Conservation (phyloP, 2,888 invertebrate species). For the Parapristionchus giblindavisi region DNA sequence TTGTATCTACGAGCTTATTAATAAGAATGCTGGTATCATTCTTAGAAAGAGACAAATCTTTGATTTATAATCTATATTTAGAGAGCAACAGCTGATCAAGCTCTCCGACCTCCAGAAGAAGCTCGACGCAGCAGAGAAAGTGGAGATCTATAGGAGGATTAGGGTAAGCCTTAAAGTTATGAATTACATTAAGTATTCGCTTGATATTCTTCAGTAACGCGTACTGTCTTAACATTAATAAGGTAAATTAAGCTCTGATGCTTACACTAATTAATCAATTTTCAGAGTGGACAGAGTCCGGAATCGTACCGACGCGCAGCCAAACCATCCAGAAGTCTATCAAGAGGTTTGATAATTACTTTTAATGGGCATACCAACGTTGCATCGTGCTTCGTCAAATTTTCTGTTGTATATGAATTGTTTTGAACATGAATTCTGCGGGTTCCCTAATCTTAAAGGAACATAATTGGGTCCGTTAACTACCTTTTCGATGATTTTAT, state of each 20-base stretch:
- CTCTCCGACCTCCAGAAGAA: slow-evolving; percentile 65
- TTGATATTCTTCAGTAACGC: background rate
- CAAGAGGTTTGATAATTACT: slow-evolving; percentile 45
- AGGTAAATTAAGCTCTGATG: background rate
- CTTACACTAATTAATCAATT: background rate
- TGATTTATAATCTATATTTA: no score
- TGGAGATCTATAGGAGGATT: slow-evolving; percentile 56
- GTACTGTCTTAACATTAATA: background rate
- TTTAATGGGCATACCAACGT: no score
- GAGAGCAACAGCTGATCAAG: slow-evolving; percentile 60
- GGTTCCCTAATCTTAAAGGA: no score
- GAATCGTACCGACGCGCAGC: slow-evolving; percentile 51
- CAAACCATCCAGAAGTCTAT: slow-evolving; percentile 55
- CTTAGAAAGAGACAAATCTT: no score
- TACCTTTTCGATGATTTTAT: no score
- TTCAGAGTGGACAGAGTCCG: slow-evolving; percentile 49
- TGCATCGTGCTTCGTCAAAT: no score
- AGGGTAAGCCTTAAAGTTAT: slow-evolving; percentile 33
- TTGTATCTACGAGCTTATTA: no score
- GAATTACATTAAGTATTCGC: background rate
- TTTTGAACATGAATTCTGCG: no score
- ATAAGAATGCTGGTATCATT: no score
- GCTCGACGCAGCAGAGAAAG: slow-evolving; percentile 67
- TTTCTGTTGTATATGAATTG: no score
- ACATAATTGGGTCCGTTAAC: no score